Conservation (phyloP, 2,888 invertebrate genomes). For the Helleia helle region DNA sequence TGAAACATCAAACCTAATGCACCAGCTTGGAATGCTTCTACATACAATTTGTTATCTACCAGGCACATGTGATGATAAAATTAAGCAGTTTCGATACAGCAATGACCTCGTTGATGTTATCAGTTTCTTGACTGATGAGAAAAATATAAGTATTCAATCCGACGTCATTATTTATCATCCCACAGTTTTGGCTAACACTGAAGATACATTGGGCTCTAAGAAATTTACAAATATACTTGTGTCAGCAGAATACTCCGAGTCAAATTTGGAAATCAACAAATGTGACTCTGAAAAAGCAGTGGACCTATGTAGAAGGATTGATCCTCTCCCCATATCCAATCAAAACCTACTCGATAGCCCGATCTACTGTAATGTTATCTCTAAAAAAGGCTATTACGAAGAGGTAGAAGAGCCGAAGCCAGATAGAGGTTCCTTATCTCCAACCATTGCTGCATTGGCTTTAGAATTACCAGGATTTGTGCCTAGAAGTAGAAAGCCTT, state of each 20-base stretch:
- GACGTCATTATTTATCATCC: slow-evolving; percentile 63
- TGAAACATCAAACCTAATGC: slow-evolving; percentile 29
- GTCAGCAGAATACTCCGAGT: slow-evolving; percentile 26
- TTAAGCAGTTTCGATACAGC: slow-evolving; percentile 43
- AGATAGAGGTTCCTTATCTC: slow-evolving; percentile 41
- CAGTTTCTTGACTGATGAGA: slow-evolving; percentile 45
- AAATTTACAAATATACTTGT: slow-evolving; percentile 40
- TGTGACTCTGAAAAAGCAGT: slow-evolving; percentile 63
- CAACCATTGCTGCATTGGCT: slow-evolving; percentile 59
- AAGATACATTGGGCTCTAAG: slow-evolving; percentile 31
- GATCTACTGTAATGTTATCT: slow-evolving; percentile 49
- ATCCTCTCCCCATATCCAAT: slow-evolving; percentile 44
- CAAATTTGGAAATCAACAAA: slow-evolving; percentile 42
- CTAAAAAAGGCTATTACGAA: slow-evolving; percentile 28
- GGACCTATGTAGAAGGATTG: slow-evolving; percentile 38
- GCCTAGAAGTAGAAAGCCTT: slow-evolving; percentile 50
- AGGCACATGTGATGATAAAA: slow-evolving; percentile 26
- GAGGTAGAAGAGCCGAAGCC: slow-evolving; percentile 28
- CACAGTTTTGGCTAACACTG: slow-evolving; percentile 58
- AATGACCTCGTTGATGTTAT: slow-evolving; percentile 53
- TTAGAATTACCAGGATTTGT: slow-evolving; percentile 64
- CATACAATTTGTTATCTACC: slow-evolving; percentile 34
- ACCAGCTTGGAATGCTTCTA: slow-evolving; percentile 47
- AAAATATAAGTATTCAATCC: slow-evolving; percentile 39
- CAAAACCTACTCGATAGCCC: slow-evolving; percentile 41